Evolutionary conservation across 2,113 vertebrate genomes (phyloP).

Genomic region (Gracilinanus agilis): DNA sequence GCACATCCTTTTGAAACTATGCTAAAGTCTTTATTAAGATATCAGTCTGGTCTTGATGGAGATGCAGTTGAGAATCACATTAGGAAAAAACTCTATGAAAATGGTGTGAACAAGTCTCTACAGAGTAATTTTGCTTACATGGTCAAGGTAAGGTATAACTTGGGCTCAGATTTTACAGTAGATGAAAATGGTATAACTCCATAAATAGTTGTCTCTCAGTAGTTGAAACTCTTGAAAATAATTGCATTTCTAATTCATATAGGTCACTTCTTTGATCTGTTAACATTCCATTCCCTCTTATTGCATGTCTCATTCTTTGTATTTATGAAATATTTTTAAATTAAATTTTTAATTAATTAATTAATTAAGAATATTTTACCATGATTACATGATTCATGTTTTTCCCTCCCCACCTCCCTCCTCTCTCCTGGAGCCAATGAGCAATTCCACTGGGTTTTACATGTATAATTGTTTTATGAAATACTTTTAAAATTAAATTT

Average conservation of each 20-base stretch:
- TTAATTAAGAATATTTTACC: too few relatives aligned
- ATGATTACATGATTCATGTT: too few relatives aligned
- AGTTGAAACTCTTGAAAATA: neutral
- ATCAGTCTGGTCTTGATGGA: constrained; percentile 87
- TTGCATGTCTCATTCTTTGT: neutral
- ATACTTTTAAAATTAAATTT: too few relatives aligned
- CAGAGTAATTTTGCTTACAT: constrained; percentile 90
- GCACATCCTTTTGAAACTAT: constrained; percentile 98
- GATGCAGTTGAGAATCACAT: constrained; percentile 86
- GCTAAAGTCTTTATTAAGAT: constrained; percentile 95
- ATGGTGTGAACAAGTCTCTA: constrained; percentile 87
- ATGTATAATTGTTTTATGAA: too few relatives aligned
- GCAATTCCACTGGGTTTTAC: too few relatives aligned
- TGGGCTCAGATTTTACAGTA: neutral
- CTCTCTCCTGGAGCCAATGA: too few relatives aligned
- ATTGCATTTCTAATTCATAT: neutral
- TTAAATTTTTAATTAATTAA: too few relatives aligned
- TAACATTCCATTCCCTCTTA: neutral
- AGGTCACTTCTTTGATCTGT: neutral
- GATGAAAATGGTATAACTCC: neutral
- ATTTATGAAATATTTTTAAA: neutral
- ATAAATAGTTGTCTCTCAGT: neutral
- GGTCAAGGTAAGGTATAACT: constrained; percentile 87
- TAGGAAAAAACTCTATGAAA: constrained; percentile 93
- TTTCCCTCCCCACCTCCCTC: too few relatives aligned